Percentiles rank a stretch among this genome's conserved stretches.
Conservation (phyloP, 1,140 invertebrate species). For the Cydia strobilella region DNA sequence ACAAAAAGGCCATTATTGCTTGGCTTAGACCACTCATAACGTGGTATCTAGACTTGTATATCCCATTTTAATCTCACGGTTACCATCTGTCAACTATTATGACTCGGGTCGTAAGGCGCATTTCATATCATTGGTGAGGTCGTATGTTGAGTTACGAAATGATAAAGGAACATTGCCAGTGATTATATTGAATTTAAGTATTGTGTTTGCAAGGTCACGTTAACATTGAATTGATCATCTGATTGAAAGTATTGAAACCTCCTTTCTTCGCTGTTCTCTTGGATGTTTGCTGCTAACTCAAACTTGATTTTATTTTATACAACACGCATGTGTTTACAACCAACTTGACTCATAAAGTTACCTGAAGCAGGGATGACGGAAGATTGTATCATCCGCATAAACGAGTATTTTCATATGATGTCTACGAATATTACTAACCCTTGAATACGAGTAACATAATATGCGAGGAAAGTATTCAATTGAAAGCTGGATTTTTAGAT, state of each 20-base stretch:
- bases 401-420: neutral
- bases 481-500: neutral
- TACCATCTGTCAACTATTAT: constrained; percentile 47
- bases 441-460: neutral
- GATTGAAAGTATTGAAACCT: neutral
- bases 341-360: neutral
- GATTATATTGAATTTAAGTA: constrained; percentile 20
- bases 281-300: neutral
- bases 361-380: neutral
- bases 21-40: neutral
- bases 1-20: constrained; percentile 6
- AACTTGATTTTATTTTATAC: neutral
- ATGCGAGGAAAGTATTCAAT: no score
- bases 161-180: constrained; percentile 15
- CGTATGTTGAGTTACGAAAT: constrained; percentile 10
- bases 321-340: neutral
- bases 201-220: constrained; percentile 18
- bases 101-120: constrained; percentile 39
- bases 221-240: constrained; percentile 8
- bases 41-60: constrained; percentile 1
- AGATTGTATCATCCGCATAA: neutral
- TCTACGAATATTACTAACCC: neutral
- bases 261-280: neutral
- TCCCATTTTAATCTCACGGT: constrained; percentile 38
- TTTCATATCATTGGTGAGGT: constrained; percentile 21